phyloP scores from a whole-genome alignment of 1,140 invertebrate species.

The Tetragonula clypearis region DNA sequence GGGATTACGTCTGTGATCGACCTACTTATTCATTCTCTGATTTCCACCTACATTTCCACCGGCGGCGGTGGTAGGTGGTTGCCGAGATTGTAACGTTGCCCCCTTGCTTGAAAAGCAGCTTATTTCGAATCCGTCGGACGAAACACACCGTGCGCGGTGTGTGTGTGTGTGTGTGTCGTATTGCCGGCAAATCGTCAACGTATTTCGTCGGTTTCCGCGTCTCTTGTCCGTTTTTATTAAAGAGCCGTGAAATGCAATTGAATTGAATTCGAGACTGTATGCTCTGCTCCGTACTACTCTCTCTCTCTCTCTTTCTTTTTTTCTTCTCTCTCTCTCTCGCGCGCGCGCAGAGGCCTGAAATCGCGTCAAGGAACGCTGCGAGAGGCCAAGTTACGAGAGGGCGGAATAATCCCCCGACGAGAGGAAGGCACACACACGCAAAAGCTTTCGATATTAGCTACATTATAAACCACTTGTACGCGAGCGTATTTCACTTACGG shows the following conservation, averaged over 20 bases:
- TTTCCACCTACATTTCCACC: neutral
- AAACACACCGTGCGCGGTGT: neutral
- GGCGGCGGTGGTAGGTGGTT: no score
- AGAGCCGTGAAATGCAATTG: neutral
- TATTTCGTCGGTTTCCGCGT: neutral
- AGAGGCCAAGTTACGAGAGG: slow-evolving; percentile 53
- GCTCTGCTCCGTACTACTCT: neutral
- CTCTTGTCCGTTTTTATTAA: neutral
- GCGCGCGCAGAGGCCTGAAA: slow-evolving; percentile 38
- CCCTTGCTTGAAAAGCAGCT: neutral
- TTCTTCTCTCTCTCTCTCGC: neutral
- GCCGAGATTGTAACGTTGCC: neutral
- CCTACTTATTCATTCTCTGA: neutral
- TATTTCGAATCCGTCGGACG: neutral
- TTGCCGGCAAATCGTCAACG: rapidly evolving
- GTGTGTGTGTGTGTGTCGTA: neutral
- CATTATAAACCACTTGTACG: slow-evolving; percentile 54
- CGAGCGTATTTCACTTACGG: slow-evolving; percentile 37
- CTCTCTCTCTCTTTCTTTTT: neutral
- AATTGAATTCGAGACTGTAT: neutral
- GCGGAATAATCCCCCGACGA: neutral
- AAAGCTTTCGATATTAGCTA: slow-evolving; percentile 50
- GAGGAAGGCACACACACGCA: neutral
- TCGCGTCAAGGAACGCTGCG: slow-evolving; percentile 48
- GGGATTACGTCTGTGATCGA: neutral